Percentiles rank a stretch among this genome's conserved stretches.
These are phyloP conservation scores for Limnodromus scolopaceus DNA, from an alignment of 2,797 vertebrate species.

Conservation along the genomic window DNA sequence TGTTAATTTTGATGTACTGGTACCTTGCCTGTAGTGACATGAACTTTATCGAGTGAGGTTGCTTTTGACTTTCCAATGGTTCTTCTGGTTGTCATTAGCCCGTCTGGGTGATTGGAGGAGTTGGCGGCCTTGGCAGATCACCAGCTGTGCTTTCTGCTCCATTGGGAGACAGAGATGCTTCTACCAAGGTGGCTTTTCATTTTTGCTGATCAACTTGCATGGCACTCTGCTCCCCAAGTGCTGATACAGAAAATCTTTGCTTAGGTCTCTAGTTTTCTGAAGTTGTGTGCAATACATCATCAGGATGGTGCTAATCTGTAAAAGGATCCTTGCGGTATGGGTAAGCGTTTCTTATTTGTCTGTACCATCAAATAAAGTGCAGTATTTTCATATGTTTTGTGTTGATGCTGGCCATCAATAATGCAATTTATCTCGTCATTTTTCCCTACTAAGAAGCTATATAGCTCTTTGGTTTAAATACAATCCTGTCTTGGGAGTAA, in stretches of 20 bases:
- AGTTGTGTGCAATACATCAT: neutral
- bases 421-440: neutral
- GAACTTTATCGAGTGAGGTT: neutral
- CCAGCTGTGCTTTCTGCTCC: neutral
- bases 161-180: neutral
- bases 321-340: neutral
- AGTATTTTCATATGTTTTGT: constrained; percentile 3
- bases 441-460: neutral
- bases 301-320: neutral
- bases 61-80: neutral
- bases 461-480: neutral
- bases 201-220: neutral
- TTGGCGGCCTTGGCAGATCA: neutral
- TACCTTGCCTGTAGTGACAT: neutral
- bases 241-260: neutral
- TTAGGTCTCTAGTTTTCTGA: constrained; percentile 9
- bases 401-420: neutral
- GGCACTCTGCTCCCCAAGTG: neutral
- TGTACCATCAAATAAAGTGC: neutral
- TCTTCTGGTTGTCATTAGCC: neutral
- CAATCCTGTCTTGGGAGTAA: neutral
- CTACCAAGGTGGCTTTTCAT: neutral
- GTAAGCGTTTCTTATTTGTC: neutral
- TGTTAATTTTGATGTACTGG: neutral
- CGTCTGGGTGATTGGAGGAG: neutral